These are phyloP conservation scores for Campylorhamphus procurvoides DNA, from an alignment of 2,113 vertebrate genomes.

Conservation along the genomic window DNA sequence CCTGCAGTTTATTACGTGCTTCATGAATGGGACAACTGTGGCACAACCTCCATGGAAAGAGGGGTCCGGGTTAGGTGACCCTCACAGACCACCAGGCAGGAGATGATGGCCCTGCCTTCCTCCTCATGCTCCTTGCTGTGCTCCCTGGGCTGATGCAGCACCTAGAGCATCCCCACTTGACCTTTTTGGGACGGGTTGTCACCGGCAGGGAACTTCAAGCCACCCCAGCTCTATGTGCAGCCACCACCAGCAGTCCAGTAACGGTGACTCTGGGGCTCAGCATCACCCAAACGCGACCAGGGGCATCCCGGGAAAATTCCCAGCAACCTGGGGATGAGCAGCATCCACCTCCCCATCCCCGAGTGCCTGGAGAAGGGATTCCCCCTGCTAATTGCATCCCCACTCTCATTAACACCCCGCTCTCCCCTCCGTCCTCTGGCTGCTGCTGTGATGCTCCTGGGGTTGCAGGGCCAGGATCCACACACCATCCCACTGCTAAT, in stretches of 20 bases:
- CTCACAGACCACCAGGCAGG: rapidly evolving
- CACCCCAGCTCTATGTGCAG: not conserved
- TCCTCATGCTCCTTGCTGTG: rapidly evolving
- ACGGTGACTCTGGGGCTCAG: rapidly evolving
- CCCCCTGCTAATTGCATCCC: not conserved
- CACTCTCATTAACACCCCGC: not conserved
- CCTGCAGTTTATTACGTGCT: rapidly evolving
- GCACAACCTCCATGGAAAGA: rapidly evolving
- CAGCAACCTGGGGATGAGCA: rapidly evolving
- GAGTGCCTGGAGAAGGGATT: rapidly evolving
- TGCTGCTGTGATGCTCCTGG: not conserved
- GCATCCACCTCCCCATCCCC: not conserved
- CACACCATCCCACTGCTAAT: not conserved
- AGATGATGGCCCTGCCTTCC: not conserved
- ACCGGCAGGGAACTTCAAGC: not conserved
- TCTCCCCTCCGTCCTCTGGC: not conserved
- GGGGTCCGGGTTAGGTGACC: not conserved
- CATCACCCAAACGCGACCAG: rapidly evolving
- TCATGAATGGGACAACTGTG: not conserved
- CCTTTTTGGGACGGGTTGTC: not conserved
- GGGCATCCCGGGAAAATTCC: rapidly evolving
- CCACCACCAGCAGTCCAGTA: rapidly evolving
- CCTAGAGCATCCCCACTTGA: rapidly evolving
- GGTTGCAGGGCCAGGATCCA: rapidly evolving
- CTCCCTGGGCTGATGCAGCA: not conserved